These are phyloP conservation scores for Chrosomus eos DNA, from an alignment of 2,797 vertebrate genomes.

Conservation along the genomic window DNA sequence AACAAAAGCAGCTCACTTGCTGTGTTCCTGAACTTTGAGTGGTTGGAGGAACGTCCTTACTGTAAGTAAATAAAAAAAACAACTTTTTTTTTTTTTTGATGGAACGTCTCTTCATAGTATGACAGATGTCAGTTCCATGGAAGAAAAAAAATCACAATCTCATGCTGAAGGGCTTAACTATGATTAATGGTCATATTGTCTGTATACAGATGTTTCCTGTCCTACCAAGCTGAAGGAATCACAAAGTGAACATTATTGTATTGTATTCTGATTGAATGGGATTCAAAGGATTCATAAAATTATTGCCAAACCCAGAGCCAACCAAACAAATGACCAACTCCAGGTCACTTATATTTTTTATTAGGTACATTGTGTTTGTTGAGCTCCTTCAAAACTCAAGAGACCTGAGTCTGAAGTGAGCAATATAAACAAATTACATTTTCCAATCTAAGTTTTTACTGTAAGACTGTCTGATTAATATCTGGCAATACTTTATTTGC, in stretches of 20 bases:
- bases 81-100: background rate
- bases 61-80: background rate
- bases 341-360: background rate
- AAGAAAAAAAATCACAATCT: background rate
- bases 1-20: slow-evolving; percentile 6
- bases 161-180: background rate
- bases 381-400: background rate
- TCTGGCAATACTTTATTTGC: too few relatives aligned
- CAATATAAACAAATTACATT: background rate
- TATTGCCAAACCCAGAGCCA: background rate
- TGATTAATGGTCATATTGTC: background rate
- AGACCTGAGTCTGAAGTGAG: background rate
- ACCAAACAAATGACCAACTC: background rate
- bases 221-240: background rate
- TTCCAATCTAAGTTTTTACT: background rate
- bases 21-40: background rate
- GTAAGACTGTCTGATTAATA: too few relatives aligned
- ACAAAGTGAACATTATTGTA: background rate
- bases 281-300: slow-evolving; percentile 1
- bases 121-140: background rate
- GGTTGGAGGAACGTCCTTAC: background rate
- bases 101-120: background rate
- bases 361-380: slow-evolving; percentile 8
- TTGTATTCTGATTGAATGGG: background rate
- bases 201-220: slow-evolving; percentile 12